Base-by-base conservation (phyloP, 2,113 vertebrate genomes). In the Centropus unirufus region DNA sequence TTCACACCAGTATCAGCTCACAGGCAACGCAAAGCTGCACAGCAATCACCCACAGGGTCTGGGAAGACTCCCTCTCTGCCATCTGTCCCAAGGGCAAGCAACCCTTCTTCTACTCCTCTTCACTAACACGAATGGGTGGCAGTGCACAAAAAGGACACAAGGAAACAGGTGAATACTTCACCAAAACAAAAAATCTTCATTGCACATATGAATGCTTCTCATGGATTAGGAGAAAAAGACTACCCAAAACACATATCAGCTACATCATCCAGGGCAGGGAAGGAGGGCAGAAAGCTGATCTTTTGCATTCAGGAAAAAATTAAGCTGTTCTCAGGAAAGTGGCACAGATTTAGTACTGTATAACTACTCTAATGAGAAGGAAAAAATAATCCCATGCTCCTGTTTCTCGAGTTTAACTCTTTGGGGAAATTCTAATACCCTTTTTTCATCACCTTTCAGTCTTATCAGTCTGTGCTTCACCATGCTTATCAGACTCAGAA, bases 211-310 rank as follows among this genome's bases (percentile, higher is more conserved):
- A 68, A 17, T 5, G 12, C 20, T 74, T 36, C 49, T 47, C 3
- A 7, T 51, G 69, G 73, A 8, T 42, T 46, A 8, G 40, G 36
- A 59, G 68, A 59, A 67, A 23, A 30, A 59, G 61, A 30, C 40
- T 34, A n/a, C 68, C 49, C 12, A 21, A 32, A 57, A 6, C 24
- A 49, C 67, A 19, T 52, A 24, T 2, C 16, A 40, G 27, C 46
- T 2, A 3, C 32, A 8, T 47, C 63, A 21, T 12, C 47, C 52
- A 27, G 46, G 8, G 21, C 1, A 0, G 4, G 17, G 32, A 34
- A 9, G 12, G 20, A 79, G 44, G 49, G 51, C 67, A 58, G 36
- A 58, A 49, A 63, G 62, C 15, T 47, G 1, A 27, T 52, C n/a
- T 74, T 27, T 15, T 39, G 11, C 44, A 30, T 29, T 40, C 62